Base-by-base conservation (phyloP, 2,113 vertebrate genomes). In the Austrofundulus limnaeus region DNA sequence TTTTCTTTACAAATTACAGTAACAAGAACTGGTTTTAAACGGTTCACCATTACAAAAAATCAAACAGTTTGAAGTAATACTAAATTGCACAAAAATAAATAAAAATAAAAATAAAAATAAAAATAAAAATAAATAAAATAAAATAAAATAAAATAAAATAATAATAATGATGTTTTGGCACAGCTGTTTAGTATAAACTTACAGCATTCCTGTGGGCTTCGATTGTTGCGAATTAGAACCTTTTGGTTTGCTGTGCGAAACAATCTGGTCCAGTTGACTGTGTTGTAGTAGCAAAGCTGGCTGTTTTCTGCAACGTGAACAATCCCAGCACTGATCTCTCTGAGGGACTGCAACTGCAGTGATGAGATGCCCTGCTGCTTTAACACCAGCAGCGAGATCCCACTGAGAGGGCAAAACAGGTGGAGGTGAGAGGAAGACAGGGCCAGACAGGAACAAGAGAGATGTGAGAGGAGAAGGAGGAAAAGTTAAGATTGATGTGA, bases 251-350 rank as follows among this genome's bases (percentile, higher is more conserved):
- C 59, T 0, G 93, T 92, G 43, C 94, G 94, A 87, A 99, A 98
- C 15, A 99, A 92, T 14, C 92, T 91, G 2, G 92, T 98, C 97
- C 97, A 98, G 82, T 99, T 98, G 83, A 99, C 93, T 0, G 96
- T 99, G 83, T 94, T 94, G 84, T 98, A 98, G 85, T 95, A 99
- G 79, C 97, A 99, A 13, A 99, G 66, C 63, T 96, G 95, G 85
- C 89, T 96, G 87, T 99, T 99, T 86, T 99, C 96, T 2, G 94
- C 95, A 42, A 99, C 94, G 72, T 99, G 98, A 82, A 99, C 93
- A 37, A 98, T 98, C 41, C 97, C 97, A 0, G 97, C 97, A 11
- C 97, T 99, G 90, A 99, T 97, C 78, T 98, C 97, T 72, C 90
- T 93, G 43, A 99, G 80, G 3, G 97, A 99, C 83, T 98, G 96